phyloP scores from a whole-genome alignment of 2,113 vertebrate genomes.

The Suricata suricatta region DNA sequence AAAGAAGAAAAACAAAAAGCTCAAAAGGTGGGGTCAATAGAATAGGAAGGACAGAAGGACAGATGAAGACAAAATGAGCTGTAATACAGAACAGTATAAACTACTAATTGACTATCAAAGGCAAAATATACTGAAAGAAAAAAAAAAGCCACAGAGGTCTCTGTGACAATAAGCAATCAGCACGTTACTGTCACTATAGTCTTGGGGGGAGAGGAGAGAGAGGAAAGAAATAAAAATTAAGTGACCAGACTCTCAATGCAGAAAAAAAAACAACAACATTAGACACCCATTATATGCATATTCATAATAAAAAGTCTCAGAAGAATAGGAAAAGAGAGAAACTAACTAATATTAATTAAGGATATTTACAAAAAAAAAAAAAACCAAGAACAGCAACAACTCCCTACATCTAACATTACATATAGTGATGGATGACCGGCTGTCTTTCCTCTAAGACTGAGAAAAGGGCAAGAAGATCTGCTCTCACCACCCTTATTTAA shows the following conservation, averaged over 20 bases:
- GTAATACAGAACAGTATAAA: background rate
- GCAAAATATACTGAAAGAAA: background rate
- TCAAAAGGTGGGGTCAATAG: too few species aligned
- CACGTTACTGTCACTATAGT: background rate
- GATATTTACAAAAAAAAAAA: background rate
- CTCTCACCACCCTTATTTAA: background rate
- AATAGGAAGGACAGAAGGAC: background rate
- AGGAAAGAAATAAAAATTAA: background rate
- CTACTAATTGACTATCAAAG: background rate
- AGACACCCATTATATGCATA: background rate
- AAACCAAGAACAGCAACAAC: background rate
- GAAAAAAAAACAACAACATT: background rate
- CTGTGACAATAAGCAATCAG: background rate
- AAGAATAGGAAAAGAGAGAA: background rate
- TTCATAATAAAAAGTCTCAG: background rate
- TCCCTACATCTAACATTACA: background rate
- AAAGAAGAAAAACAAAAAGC: background rate
- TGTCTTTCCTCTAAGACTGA: background rate
- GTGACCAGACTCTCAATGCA: background rate
- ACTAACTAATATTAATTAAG: background rate
- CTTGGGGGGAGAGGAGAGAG: too few species aligned
- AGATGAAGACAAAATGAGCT: background rate
- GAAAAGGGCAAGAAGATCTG: background rate
- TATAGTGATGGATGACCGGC: background rate
- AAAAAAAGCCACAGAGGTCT: background rate